These are phyloP conservation scores for Pseudomyrmex pallidus DNA, from an alignment of 1,140 invertebrate genomes.

Conservation along the genomic window DNA sequence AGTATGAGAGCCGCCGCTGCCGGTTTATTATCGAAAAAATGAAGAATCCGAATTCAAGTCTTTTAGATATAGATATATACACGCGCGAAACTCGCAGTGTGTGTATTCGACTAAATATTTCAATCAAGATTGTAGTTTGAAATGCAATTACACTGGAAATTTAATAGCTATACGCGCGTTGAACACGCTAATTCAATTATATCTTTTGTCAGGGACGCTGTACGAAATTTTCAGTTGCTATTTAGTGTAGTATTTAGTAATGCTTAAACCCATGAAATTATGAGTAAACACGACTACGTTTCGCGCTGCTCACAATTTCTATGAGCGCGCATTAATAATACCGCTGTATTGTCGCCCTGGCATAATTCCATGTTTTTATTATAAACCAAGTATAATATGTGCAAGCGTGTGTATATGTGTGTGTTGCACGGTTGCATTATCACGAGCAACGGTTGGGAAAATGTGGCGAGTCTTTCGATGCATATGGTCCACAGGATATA, in stretches of 20 bases:
- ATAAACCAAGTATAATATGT: background rate
- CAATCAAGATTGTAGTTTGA: background rate
- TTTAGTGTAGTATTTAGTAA: background rate
- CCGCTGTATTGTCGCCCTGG: constrained; percentile 12
- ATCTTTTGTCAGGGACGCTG: background rate
- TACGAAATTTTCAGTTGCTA: background rate
- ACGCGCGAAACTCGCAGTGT: too few species aligned
- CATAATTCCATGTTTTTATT: constrained; percentile 50
- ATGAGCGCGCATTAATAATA: constrained; percentile 43
- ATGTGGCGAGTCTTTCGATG: constrained; percentile 42
- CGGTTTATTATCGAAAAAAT: background rate
- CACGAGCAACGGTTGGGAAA: constrained; percentile 20
- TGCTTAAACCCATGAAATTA: constrained; percentile 1
- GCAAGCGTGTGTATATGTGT: background rate
- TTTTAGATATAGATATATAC: background rate
- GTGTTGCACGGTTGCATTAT: constrained; percentile 21
- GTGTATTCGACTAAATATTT: background rate
- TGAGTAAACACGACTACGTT: constrained; percentile 30
- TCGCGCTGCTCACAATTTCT: constrained; percentile 32
- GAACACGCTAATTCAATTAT: constrained; percentile 1
- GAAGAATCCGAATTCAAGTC: background rate
- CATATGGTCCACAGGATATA: constrained; percentile 10
- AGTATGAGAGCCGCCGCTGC: background rate
- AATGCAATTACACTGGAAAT: background rate
- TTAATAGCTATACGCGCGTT: background rate